Evolutionary conservation across 2,113 vertebrate species (phyloP).

Genomic region (Triplophysa siluroides): DNA sequence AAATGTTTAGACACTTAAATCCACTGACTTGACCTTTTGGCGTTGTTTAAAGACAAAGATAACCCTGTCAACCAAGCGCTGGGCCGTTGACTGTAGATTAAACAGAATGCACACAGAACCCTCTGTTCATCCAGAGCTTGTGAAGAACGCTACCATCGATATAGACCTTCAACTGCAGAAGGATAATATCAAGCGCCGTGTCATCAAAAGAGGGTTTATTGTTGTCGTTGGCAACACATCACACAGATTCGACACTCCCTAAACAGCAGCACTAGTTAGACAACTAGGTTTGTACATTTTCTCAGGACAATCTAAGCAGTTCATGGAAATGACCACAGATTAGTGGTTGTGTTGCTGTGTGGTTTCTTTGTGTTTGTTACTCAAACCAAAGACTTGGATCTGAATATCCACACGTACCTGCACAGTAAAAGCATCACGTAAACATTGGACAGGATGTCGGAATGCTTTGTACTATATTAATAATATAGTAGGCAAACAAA

Average conservation of each 20-base stretch:
- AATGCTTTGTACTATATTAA: too few species aligned
- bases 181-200: conserved; percentile 21
- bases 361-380: too few species aligned
- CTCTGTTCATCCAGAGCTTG: conserved; percentile 25
- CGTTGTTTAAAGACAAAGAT: conserved; percentile 26
- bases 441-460: too few species aligned
- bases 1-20: conserved; percentile 37
- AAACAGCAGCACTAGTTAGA: background rate
- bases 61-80: conserved; percentile 14
- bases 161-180: background rate
- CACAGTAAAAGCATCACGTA: too few species aligned
- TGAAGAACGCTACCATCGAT: conserved; percentile 8
- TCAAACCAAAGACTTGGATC: too few species aligned
- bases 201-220: background rate
- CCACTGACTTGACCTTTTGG: conserved; percentile 28
- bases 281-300: too few species aligned
- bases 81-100: conserved; percentile 5
- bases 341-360: too few species aligned
- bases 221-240: conserved; percentile 60
- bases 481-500: too few species aligned
- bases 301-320: too few species aligned
- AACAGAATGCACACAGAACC: conserved; percentile 15
- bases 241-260: conserved; percentile 41
- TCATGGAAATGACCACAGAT: too few species aligned
- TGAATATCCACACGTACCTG: too few species aligned